Conservation (phyloP, 2,888 invertebrate species). For the Dolichopus griseipennis region DNA sequence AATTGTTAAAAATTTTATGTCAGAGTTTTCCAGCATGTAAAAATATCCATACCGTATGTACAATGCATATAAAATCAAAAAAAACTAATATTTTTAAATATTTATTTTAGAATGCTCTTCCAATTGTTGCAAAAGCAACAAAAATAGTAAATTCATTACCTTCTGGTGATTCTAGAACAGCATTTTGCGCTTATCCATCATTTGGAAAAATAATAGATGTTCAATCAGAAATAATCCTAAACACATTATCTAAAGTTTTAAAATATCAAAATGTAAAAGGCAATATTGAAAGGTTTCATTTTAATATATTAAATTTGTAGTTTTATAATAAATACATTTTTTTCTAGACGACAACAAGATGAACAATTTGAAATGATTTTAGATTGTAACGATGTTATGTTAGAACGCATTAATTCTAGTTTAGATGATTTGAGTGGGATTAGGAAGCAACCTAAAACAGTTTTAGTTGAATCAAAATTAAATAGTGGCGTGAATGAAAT, state of each 20-base stretch:
- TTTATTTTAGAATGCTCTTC: slow-evolving; percentile 46
- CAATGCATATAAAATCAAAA: no score
- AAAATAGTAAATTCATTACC: slow-evolving; percentile 65
- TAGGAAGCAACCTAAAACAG: slow-evolving; percentile 46
- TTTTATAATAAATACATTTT: slow-evolving; percentile 3
- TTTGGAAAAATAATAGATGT: slow-evolving; percentile 58
- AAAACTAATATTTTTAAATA: no score
- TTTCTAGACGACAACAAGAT: slow-evolving; percentile 47
- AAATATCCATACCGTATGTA: no score
- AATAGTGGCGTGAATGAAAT: slow-evolving; percentile 9
- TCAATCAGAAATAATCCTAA: slow-evolving; percentile 56
- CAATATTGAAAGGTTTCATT: slow-evolving; percentile 45
- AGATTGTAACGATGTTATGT: slow-evolving; percentile 73
- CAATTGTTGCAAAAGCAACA: slow-evolving; percentile 57
- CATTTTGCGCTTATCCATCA: slow-evolving; percentile 66
- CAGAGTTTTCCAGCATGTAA: no score
- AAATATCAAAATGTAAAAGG: slow-evolving; percentile 49
- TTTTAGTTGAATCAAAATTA: slow-evolving; percentile 42
- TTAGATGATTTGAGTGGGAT: slow-evolving; percentile 61
- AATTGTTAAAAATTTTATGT: no score
- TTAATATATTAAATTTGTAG: neutral
- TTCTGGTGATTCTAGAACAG: slow-evolving; percentile 57
- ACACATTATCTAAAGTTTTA: slow-evolving; percentile 50
- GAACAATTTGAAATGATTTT: slow-evolving; percentile 67
- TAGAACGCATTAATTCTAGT: slow-evolving; percentile 69